A percentile compares a stretch with the other conserved stretches of the same genome.
Conservation (phyloP, 1,140 invertebrate genomes). For the Phocides pigmalion region DNA sequence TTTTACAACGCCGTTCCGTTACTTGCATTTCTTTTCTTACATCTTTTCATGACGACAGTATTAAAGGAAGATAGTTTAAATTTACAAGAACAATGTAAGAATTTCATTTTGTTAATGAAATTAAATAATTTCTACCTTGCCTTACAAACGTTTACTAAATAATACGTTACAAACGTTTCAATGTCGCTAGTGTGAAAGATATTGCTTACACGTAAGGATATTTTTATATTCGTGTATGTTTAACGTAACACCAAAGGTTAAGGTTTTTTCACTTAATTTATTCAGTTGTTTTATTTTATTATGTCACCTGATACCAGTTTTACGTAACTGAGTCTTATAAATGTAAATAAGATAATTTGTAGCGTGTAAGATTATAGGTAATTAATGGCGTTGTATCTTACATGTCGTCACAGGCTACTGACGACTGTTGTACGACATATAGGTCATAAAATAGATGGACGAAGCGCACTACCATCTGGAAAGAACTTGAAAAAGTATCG, state of each 20-base stretch:
- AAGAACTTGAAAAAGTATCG: too few species aligned
- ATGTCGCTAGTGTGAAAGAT: slow-evolving; percentile 9
- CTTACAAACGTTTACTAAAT: neutral
- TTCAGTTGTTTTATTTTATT: slow-evolving; percentile 22
- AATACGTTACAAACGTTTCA: neutral
- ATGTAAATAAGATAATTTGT: neutral
- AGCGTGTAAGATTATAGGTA: neutral
- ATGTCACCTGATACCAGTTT: slow-evolving; percentile 1
- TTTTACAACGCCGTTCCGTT: too few species aligned
- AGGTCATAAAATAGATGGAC: too few species aligned
- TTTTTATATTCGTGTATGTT: slow-evolving; percentile 13
- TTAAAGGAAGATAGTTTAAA: too few species aligned
- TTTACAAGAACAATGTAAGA: too few species aligned
- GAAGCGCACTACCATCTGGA: too few species aligned
- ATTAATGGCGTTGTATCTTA: neutral
- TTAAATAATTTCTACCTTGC: too few species aligned
- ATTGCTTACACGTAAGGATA: slow-evolving; percentile 3
- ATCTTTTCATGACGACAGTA: too few species aligned
- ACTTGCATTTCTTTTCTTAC: too few species aligned
- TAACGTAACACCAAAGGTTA: slow-evolving; percentile 22
- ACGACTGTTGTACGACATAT: too few species aligned
- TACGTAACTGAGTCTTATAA: slow-evolving; percentile 1
- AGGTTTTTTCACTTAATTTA: slow-evolving; percentile 22
- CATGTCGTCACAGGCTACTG: too few species aligned
- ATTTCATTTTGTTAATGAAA: too few species aligned